These are phyloP conservation scores for Hydrophis major DNA, from an alignment of 2,797 vertebrate species.

Conservation along the genomic window DNA sequence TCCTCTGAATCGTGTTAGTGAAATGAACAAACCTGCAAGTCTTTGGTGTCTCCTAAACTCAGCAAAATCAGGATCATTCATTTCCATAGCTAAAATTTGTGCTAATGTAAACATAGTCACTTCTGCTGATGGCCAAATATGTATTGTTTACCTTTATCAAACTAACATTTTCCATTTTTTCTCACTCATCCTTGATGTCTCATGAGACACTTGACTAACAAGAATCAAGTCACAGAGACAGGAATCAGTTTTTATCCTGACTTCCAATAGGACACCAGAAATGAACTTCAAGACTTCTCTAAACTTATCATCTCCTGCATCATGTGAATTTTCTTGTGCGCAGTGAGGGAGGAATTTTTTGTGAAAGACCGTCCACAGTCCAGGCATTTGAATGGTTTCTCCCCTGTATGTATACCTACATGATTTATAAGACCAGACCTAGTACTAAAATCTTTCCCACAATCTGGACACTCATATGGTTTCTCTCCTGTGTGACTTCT, in stretches of 20 bases:
- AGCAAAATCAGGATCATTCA: not conserved
- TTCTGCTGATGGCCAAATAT: not conserved
- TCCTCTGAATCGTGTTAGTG: not conserved
- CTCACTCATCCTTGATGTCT: not conserved
- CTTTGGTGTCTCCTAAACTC: not conserved
- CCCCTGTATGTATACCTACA: not conserved
- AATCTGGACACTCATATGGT: not conserved
- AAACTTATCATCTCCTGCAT: not conserved
- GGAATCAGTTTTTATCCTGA: not conserved
- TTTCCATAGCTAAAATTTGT: not conserved
- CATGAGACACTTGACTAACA: not conserved
- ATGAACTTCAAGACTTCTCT: not conserved
- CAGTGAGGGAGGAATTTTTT: not conserved
- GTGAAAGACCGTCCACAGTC: not conserved
- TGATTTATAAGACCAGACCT: not conserved
- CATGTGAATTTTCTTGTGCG: not conserved
- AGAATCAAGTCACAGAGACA: not conserved
- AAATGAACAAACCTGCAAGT: not conserved
- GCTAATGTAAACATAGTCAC: not conserved
- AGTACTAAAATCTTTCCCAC: not conserved
- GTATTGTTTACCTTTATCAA: not conserved
- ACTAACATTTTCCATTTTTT: not conserved
- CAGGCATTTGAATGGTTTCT: not conserved
- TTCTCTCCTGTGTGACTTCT: not conserved
- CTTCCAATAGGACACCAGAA: not conserved